A percentile compares a stretch with the other conserved stretches of the same genome.
Evolutionary conservation across 2,888 invertebrate species (phyloP).

Genomic region (Andrena haemorrhoa): DNA sequence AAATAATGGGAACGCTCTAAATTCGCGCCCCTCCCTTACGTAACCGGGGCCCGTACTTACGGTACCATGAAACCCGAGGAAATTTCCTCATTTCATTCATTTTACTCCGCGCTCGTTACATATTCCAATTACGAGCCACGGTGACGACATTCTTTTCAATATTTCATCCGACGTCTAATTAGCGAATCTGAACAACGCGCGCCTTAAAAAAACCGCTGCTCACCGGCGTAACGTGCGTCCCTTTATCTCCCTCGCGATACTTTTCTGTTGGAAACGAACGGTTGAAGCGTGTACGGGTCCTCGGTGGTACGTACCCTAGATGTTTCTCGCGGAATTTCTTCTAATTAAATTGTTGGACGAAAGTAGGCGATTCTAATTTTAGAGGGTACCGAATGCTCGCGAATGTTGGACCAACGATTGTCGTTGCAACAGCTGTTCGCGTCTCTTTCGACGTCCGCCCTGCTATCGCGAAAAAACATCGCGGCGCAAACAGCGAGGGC

Average conservation of each 20-base stretch:
- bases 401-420: neutral
- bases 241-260: neutral
- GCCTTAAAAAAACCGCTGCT: slow-evolving; percentile 7
- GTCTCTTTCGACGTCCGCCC: neutral
- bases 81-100: slow-evolving; percentile 50
- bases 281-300: neutral
- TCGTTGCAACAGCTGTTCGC: neutral
- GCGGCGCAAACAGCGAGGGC: slow-evolving; percentile 51
- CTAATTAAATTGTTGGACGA: neutral
- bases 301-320: neutral
- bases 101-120: slow-evolving; percentile 58
- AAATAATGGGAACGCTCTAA: slow-evolving; percentile 54
- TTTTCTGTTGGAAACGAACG: neutral
- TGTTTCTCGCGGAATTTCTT: neutral
- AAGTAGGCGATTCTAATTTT: neutral
- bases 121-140: slow-evolving; percentile 57
- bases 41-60: slow-evolving; percentile 35
- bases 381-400: neutral
- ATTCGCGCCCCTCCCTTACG: slow-evolving; percentile 41
- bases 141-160: slow-evolving; percentile 51
- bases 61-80: slow-evolving; percentile 42
- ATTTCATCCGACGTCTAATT: slow-evolving; percentile 56
- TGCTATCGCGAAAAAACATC: slow-evolving; percentile 47
- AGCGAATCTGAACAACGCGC: slow-evolving; percentile 45
- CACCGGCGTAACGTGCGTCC: slow-evolving; percentile 7